Conservation (phyloP, 2,888 invertebrate species). For the Iphiclides podalirius region DNA sequence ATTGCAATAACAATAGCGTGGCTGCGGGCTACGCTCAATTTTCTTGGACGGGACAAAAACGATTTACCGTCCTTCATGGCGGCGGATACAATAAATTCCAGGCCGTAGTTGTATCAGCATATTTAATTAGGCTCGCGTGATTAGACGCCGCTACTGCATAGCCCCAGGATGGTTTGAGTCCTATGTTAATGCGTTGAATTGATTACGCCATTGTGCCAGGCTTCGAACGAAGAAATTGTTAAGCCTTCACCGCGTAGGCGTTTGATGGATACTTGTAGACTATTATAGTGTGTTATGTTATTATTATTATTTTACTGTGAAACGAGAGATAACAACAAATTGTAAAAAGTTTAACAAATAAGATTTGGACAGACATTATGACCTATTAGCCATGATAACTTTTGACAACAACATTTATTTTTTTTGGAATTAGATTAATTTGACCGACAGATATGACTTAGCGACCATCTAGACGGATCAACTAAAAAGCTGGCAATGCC, state of each 20-base stretch:
- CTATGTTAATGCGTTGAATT: constrained; percentile 17
- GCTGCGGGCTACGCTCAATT: background rate
- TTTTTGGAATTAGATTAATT: no score
- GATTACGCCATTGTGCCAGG: constrained; percentile 19
- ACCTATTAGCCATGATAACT: no score
- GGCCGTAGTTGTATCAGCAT: constrained; percentile 31
- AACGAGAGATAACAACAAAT: no score
- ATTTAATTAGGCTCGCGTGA: constrained; percentile 48
- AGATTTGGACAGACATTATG: no score
- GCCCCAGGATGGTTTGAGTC: constrained; percentile 34
- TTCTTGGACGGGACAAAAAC: constrained; percentile 4
- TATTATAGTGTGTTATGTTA: background rate
- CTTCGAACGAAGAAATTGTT: background rate
- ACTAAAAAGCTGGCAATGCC: no score
- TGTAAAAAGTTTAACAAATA: no score
- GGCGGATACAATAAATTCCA: constrained; percentile 34
- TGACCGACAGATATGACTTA: no score
- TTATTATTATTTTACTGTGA: no score
- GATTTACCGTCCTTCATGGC: background rate
- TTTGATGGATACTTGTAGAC: background rate
- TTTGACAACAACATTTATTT: no score
- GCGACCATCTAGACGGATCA: no score
- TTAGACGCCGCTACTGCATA: constrained; percentile 36
- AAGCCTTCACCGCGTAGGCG: constrained; percentile 1
- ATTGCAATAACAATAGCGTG: background rate